Base-by-base conservation (phyloP, 2,888 invertebrate species). In the Andrena haemorrhoa region DNA sequence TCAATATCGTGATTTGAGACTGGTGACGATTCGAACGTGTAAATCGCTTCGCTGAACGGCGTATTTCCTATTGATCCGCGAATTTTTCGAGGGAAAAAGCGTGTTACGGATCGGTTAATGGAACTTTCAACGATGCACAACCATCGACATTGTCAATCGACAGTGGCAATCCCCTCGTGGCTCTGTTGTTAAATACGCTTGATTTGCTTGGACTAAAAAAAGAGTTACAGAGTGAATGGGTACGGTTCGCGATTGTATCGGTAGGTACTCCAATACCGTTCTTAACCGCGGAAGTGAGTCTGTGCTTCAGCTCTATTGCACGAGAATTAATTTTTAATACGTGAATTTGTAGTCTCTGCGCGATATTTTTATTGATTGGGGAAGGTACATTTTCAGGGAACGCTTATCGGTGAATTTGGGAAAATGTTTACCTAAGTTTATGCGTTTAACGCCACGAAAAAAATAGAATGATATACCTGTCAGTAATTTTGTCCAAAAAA, bases 101-200 rank as follows among this genome's bases (percentile, higher is more conserved):
- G 26, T 33, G 70, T 51, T 65, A 65, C 58, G 69, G 64, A 47
- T 64, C 64, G 64, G 79, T 76, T 65, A 65, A 65, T 76, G 60
- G 60, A 70, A 70, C 10, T 79, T 64, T 64, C 49, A 63, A 35
- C 51, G 64, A 47, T 10, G 47, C 69, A 63, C 65, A 76, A 76
- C 26, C 49, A 65, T 65, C 58, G 76, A 65, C 77, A 71, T 70
- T 79, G 79, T 79, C 65, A 56, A 63, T 72, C 66, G 56, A 60
- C 66, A 65, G 23, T 61, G 77, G 49, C 51, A 77, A 80, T 72
- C 73, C 63, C 61, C 65, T 51, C 49, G 78, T 56, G 53, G 68
- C 33, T 65, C 66, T 47, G 56, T 63, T 68, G 82, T 85, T 85
- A 79, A 75, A 82, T 85, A 71, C 79, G 78, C 77, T 60, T 66